Percentiles rank a stretch among this genome's conserved stretches.
These are phyloP conservation scores for Indicator maculatus DNA, from an alignment of 2,113 vertebrate species.

Conservation along the genomic window DNA sequence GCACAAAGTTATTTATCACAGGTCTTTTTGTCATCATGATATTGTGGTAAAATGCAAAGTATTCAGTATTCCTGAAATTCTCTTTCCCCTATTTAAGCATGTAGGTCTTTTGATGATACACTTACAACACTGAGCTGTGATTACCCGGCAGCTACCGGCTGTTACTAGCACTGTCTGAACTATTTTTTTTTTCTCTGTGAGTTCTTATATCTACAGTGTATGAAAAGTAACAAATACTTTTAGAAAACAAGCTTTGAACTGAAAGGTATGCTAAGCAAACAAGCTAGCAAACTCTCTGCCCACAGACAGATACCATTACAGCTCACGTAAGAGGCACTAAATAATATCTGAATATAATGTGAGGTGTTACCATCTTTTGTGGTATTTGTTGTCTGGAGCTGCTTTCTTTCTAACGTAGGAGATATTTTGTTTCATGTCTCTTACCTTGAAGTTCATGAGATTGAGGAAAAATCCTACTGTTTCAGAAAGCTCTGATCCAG, in stretches of 20 bases:
- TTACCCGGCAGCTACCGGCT: background rate
- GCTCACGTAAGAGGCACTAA: background rate
- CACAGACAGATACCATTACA: background rate
- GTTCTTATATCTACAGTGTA: background rate
- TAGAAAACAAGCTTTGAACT: constrained; percentile 22
- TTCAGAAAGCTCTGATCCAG: constrained; percentile 70
- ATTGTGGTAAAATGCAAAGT: constrained; percentile 17
- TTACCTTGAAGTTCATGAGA: constrained; percentile 48
- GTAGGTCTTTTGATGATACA: background rate
- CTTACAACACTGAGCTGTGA: background rate
- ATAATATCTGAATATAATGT: background rate
- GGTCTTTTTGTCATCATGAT: constrained; percentile 9
- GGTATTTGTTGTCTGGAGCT: background rate
- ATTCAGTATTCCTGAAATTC: constrained; percentile 1
- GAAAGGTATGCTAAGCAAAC: constrained; percentile 3
- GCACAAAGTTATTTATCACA: constrained; percentile 16
- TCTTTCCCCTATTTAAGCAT: background rate
- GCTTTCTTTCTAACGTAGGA: background rate
- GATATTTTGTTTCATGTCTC: background rate
- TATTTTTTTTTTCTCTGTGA: background rate
- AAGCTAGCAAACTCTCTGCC: background rate
- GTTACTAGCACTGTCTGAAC: background rate
- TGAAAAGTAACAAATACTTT: background rate
- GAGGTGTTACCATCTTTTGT: background rate
- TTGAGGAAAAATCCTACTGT: constrained; percentile 40